Conservation (phyloP, 2,113 vertebrate species). For the Cyanoliseus patagonus region DNA sequence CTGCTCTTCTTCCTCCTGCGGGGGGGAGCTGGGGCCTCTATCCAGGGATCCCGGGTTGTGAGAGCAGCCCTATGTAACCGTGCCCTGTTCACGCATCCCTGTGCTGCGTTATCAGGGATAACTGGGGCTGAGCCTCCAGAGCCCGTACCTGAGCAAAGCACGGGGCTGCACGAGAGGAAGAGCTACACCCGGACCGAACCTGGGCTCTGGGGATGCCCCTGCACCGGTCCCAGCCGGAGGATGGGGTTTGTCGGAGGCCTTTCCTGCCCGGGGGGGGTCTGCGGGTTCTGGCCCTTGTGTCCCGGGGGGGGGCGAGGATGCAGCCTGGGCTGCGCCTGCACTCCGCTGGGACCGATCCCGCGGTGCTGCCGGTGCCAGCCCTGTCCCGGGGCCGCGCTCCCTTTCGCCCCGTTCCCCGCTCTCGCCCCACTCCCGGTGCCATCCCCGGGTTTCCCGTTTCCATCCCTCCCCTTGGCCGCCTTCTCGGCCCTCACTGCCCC, state of each 20-base stretch:
- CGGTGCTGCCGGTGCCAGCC: background rate
- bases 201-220: fast-evolving
- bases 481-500: background rate
- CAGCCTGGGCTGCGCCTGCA: fast-evolving
- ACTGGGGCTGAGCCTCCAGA: background rate
- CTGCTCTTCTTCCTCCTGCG: background rate
- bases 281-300: fast-evolving
- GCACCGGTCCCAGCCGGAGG: fast-evolving
- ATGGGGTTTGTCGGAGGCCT: background rate
- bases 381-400: background rate
- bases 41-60: background rate
- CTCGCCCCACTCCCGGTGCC: background rate
- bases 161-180: too few species aligned
- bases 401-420: background rate
- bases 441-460: background rate
- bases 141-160: too few species aligned
- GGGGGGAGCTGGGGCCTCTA: background rate
- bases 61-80: background rate
- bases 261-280: background rate
- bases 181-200: background rate
- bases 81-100: background rate
- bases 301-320: background rate
- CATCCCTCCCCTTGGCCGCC: background rate
- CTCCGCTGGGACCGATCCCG: too few species aligned
- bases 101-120: background rate